phyloP scores from a whole-genome alignment of 2,113 vertebrate genomes.

The Pelobates fuscus region DNA sequence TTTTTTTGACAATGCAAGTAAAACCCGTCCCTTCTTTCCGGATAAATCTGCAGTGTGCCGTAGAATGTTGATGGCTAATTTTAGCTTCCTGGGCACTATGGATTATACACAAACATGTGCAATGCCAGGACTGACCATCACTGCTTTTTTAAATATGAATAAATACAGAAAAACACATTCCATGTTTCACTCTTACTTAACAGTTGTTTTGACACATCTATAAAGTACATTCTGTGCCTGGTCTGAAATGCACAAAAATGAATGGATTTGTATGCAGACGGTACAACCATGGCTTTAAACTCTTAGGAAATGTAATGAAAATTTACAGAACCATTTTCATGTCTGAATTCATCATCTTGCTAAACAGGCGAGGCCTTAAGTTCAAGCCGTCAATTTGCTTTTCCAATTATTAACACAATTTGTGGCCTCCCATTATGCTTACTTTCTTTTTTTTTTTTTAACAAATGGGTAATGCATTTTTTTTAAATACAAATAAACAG shows the following conservation, averaged over 20 bases:
- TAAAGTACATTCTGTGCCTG: not conserved
- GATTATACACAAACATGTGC: too few species aligned
- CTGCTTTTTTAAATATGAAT: not conserved
- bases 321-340: conserved; percentile 44
- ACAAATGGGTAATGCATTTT: conserved; percentile 37
- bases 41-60: too few species aligned
- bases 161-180: conserved; percentile 1
- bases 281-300: conserved; percentile 23
- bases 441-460: conserved; percentile 38
- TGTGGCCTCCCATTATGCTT: conserved; percentile 28
- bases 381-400: conserved; percentile 47
- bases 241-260: conserved; percentile 20
- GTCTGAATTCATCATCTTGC: conserved; percentile 42
- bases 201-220: conserved; percentile 12
- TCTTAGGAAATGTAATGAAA: conserved; percentile 33
- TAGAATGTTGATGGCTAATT: too few species aligned
- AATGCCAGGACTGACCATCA: too few species aligned
- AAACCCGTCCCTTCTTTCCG: too few species aligned
- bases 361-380: conserved; percentile 28
- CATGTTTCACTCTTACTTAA: conserved; percentile 18
- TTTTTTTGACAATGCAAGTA: too few species aligned
- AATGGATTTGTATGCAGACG: conserved; percentile 32
- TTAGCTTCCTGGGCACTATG: too few species aligned
- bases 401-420: conserved; percentile 40
- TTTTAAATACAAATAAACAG: conserved; percentile 32